Evolutionary conservation across 2,797 vertebrate species (phyloP).

Genomic region (Gallirallus australis): DNA sequence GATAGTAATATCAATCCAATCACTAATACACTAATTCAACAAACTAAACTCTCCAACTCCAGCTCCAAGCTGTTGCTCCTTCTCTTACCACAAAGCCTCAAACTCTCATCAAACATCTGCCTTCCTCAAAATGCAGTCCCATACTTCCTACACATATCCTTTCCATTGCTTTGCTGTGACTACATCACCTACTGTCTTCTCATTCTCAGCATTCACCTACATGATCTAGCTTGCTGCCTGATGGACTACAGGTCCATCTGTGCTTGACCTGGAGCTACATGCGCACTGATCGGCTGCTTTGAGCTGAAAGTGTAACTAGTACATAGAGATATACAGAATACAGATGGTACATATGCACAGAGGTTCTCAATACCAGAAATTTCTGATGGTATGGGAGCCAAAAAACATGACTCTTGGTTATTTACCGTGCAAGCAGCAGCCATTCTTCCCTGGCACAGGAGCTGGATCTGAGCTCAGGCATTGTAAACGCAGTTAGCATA

Average conservation of each 20-base stretch:
- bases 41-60: background rate
- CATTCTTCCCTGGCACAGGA: background rate
- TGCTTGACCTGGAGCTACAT: background rate
- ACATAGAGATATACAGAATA: background rate
- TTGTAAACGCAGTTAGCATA: background rate
- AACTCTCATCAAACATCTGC: background rate
- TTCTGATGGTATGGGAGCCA: background rate
- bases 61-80: background rate
- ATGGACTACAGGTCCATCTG: background rate
- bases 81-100: background rate
- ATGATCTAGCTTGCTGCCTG: background rate
- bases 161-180: background rate
- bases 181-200: background rate
- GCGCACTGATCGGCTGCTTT: background rate
- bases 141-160: background rate
- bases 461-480: background rate
- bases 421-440: background rate
- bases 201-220: background rate
- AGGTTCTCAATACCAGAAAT: background rate
- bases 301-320: background rate
- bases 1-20: background rate
- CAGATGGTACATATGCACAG: background rate
- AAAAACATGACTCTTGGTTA: background rate
- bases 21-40: background rate
- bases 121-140: background rate